Conservation (phyloP, 2,797 vertebrate species). For the Peromyscus eremicus region DNA sequence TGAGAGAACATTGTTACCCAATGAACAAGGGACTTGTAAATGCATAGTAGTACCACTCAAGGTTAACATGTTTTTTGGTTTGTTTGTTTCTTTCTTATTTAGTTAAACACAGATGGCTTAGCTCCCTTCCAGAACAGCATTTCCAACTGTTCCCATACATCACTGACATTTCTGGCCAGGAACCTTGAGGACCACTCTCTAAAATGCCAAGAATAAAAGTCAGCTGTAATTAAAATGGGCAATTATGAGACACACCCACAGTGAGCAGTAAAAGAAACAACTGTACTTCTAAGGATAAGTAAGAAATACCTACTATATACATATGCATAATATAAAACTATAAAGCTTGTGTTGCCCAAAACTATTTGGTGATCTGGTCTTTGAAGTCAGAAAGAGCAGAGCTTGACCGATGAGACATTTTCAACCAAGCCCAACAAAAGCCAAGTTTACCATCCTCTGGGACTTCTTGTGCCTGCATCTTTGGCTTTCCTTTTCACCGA, state of each 20-base stretch:
- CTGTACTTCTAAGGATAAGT: neutral
- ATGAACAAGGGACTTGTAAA: neutral
- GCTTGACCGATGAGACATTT: neutral
- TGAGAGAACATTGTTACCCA: neutral
- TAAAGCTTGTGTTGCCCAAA: neutral
- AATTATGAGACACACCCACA: neutral
- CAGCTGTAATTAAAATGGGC: neutral
- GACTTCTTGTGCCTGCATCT: neutral
- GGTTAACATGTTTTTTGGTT: neutral
- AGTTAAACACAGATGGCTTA: neutral
- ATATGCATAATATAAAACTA: neutral
- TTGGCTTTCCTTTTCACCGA: neutral
- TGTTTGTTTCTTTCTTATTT: neutral
- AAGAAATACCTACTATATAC: neutral
- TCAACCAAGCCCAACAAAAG: neutral
- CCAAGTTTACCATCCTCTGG: neutral
- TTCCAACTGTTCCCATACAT: neutral
- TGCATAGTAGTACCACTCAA: neutral
- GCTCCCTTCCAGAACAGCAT: neutral
- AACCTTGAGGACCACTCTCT: neutral
- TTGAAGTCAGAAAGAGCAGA: constrained; percentile 4
- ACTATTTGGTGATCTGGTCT: neutral
- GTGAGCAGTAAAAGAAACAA: neutral
- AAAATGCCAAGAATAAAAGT: neutral
- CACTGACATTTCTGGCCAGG: neutral